Evolutionary conservation across 2,888 invertebrate species (phyloP).

Genomic region (Polymixis lichenea): DNA sequence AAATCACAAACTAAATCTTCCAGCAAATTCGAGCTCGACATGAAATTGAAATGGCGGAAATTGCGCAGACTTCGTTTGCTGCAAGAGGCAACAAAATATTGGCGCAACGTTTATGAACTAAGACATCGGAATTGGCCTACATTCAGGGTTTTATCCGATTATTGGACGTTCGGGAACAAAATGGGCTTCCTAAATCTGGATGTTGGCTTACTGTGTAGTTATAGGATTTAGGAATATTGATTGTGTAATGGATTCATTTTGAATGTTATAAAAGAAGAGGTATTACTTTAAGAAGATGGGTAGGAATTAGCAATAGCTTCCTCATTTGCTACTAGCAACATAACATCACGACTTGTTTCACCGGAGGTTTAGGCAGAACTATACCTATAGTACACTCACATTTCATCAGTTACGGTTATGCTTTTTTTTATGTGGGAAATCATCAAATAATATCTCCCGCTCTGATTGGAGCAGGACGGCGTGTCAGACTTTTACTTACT

Average conservation of each 20-base stretch:
- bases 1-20: neutral
- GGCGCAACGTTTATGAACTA: constrained; percentile 25
- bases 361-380: too few species aligned
- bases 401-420: too few species aligned
- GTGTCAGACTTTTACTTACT: too few species aligned
- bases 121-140: constrained; percentile 21
- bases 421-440: too few species aligned
- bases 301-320: neutral
- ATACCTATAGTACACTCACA: too few species aligned
- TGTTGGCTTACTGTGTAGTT: neutral
- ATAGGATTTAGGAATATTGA: constrained; percentile 24
- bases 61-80: constrained; percentile 20
- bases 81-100: constrained; percentile 29
- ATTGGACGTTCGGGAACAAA: constrained; percentile 39
- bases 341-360: too few species aligned
- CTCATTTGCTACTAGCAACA: neutral
- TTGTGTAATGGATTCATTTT: constrained; percentile 2
- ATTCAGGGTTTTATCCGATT: constrained; percentile 37
- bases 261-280: neutral
- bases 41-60: constrained; percentile 47
- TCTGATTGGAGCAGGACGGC: too few species aligned
- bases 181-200: constrained; percentile 10
- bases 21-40: neutral
- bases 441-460: too few species aligned
- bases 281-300: neutral